A percentile compares a stretch with the other conserved stretches of the same genome.
Evolutionary conservation across 1,140 invertebrate genomes (phyloP).

Genomic region (Drosophila kurseongensis): DNA sequence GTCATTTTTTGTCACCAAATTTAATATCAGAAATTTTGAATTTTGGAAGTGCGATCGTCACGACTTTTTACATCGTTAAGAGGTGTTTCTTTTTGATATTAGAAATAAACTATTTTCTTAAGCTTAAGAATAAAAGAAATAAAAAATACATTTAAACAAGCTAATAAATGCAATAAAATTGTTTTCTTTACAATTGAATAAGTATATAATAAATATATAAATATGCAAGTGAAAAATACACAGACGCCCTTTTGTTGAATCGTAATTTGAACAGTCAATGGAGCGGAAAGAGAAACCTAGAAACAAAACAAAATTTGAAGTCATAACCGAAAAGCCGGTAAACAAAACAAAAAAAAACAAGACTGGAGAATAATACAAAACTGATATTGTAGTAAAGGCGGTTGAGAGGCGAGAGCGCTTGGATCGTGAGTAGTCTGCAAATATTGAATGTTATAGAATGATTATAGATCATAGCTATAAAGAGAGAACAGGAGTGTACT

Average conservation of each 20-base stretch:
- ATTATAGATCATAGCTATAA: constrained; percentile 5
- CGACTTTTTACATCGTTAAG: no score
- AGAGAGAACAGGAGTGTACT: background rate
- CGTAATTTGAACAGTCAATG: background rate
- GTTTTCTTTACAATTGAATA: no score
- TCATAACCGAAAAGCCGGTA: background rate
- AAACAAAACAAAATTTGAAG: background rate
- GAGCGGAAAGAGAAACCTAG: background rate
- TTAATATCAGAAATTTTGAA: no score
- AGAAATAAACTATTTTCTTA: no score
- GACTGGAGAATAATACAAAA: constrained; percentile 1
- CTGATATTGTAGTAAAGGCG: background rate
- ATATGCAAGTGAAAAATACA: no score
- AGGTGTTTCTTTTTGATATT: no score
- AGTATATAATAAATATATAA: no score
- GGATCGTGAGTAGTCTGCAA: constrained; percentile 10
- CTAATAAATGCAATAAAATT: no score
- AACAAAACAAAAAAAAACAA: constrained; percentile 15
- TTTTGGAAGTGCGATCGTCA: no score
- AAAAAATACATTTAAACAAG: no score
- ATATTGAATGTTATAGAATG: background rate
- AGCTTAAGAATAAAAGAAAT: no score
- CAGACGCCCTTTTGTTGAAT: background rate
- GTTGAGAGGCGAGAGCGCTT: background rate
- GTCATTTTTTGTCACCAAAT: no score